Conservation (phyloP, 2,888 invertebrate species). For the Pandemis cinnamomeana region DNA sequence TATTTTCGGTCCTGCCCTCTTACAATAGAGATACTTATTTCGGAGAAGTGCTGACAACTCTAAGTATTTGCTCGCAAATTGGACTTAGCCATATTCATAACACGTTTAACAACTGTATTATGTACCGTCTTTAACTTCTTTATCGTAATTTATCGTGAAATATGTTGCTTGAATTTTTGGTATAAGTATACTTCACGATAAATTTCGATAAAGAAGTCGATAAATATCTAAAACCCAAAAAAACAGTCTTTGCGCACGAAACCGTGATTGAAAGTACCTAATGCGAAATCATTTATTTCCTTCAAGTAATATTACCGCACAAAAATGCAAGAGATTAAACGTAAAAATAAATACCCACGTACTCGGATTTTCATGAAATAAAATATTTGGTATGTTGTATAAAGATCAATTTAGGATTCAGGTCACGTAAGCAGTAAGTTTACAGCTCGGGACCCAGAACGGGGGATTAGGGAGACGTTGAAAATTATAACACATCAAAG, state of each 20-base stretch:
- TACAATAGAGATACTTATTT: slow-evolving; percentile 5
- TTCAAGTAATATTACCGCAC: background rate
- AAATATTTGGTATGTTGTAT: slow-evolving; percentile 27
- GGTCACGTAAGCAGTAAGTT: slow-evolving; percentile 28
- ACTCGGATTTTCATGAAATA: slow-evolving; percentile 15
- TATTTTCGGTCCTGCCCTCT: background rate
- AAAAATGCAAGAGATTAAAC: slow-evolving; percentile 1
- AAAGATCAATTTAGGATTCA: slow-evolving; percentile 16
- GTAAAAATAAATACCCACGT: slow-evolving; percentile 5
- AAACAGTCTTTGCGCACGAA: background rate
- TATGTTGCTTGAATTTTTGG: background rate
- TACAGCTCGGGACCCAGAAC: slow-evolving; percentile 32
- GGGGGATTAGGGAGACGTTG: slow-evolving; percentile 24
- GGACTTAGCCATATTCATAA: background rate
- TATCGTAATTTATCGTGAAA: background rate
- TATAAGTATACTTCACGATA: too few relatives aligned
- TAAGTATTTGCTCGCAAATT: slow-evolving; percentile 11
- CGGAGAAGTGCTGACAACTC: background rate
- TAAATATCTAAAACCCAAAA: background rate
- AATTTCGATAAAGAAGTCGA: too few relatives aligned
- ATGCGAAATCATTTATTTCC: background rate
- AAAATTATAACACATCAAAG: slow-evolving; percentile 38
- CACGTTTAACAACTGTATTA: background rate
- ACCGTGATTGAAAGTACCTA: background rate
- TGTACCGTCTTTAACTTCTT: background rate